Conservation (phyloP, 2,888 invertebrate species). For the Mylabris sibirica region DNA sequence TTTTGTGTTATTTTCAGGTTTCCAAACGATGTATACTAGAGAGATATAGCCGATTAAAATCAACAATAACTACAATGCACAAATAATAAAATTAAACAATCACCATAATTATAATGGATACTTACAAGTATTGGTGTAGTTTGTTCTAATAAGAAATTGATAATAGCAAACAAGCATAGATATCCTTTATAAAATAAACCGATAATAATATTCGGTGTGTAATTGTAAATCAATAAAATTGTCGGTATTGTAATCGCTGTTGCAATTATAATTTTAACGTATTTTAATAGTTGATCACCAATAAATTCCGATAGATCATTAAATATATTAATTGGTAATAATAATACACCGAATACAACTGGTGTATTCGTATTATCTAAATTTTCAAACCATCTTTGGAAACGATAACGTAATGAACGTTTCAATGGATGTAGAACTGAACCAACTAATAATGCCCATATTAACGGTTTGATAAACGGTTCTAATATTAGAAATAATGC, state of each 20-base stretch:
- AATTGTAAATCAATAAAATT: conserved; percentile 72
- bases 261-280: conserved; percentile 68
- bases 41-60: conserved; percentile 75
- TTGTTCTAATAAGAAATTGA: conserved; percentile 56
- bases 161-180: conserved; percentile 39
- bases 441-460: conserved; percentile 97
- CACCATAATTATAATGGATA: conserved; percentile 24
- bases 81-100: conserved; percentile 11
- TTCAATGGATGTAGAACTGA: conserved; percentile 97
- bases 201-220: conserved; percentile 72
- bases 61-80: conserved; percentile 56
- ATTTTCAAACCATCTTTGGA: conserved; percentile 81
- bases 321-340: conserved; percentile 78
- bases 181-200: conserved; percentile 66
- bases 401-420: conserved; percentile 75
- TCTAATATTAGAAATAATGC: conserved; percentile 86
- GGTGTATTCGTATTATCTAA: conserved; percentile 74
- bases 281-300: conserved; percentile 73
- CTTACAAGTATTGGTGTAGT: conserved; percentile 57
- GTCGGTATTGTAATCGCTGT: conserved; percentile 61
- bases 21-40: conserved; percentile 79
- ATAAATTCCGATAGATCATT: conserved; percentile 79
- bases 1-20: conserved; percentile 69
- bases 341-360: conserved; percentile 65
- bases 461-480: conserved; percentile 90